Evolutionary conservation across 2,113 vertebrate species (phyloP).

Genomic region (Peromyscus maniculatus): DNA sequence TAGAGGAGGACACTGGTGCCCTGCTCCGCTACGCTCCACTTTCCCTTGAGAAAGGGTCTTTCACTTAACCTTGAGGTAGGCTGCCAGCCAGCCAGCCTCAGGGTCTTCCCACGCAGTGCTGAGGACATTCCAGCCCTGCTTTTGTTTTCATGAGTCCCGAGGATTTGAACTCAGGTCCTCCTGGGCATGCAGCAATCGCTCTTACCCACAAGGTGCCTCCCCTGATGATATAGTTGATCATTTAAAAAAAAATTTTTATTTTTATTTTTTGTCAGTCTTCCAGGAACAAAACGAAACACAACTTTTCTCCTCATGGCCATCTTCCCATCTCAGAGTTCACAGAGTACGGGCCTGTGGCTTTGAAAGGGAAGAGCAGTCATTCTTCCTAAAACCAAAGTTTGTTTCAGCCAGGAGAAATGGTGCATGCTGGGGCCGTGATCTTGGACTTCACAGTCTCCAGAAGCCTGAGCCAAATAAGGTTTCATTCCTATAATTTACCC

Average conservation of each 20-base stretch:
- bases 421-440: background rate
- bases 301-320: background rate
- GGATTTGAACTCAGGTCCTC: background rate
- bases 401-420: background rate
- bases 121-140: background rate
- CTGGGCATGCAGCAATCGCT: background rate
- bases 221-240: background rate
- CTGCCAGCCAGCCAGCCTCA: background rate
- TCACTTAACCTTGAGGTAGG: background rate
- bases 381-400: background rate
- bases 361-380: background rate
- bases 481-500: background rate
- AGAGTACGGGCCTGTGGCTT: background rate
- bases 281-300: background rate
- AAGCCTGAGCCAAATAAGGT: background rate
- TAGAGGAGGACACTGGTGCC: background rate
- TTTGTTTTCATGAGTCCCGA: background rate
- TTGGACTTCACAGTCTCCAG: background rate
- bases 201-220: background rate
- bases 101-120: background rate
- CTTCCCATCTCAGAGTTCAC: background rate
- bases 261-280: background rate
- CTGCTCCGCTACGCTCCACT: background rate
- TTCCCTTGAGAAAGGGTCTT: background rate
- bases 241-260: background rate